phyloP scores from a whole-genome alignment of 2,888 invertebrate species.

The Isotomurus palustris region DNA sequence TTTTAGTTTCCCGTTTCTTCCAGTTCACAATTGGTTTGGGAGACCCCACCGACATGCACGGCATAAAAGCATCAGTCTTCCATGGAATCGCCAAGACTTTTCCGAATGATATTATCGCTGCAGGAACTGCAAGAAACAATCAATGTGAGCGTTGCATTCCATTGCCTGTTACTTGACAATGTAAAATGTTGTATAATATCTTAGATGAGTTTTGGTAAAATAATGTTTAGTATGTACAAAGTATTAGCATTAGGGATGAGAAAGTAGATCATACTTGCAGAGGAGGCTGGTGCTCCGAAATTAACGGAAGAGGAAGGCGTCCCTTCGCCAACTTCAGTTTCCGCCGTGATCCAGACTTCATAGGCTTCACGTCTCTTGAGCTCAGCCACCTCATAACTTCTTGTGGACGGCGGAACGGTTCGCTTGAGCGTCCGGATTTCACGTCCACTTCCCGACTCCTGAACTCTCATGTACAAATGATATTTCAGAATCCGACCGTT shows the following conservation, averaged over 20 bases:
- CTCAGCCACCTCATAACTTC: constrained; percentile 42
- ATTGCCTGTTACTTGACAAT: no score
- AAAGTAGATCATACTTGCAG: not conserved
- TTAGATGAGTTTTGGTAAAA: no score
- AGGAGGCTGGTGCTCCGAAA: constrained; percentile 17
- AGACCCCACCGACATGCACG: constrained; percentile 64
- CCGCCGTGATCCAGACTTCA: constrained; percentile 43
- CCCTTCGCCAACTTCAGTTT: constrained; percentile 40
- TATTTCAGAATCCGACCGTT: constrained; percentile 75
- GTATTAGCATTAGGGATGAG: constrained; percentile 1
- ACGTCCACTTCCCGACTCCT: constrained; percentile 28
- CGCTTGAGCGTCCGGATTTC: constrained; percentile 37
- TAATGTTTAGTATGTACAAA: constrained; percentile 13
- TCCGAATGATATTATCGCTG: constrained; percentile 67
- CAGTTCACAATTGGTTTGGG: constrained; percentile 51
- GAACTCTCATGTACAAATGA: constrained; percentile 59
- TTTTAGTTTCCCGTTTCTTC: constrained; percentile 28
- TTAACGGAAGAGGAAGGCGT: constrained; percentile 24
- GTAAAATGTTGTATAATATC: no score
- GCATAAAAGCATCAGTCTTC: constrained; percentile 61
- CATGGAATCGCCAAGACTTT: constrained; percentile 62
- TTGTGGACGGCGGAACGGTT: constrained; percentile 27
- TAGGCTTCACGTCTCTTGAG: constrained; percentile 40
- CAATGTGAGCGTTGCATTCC: no score
- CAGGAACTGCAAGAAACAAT: constrained; percentile 54